These are phyloP conservation scores for Anhinga anhinga DNA, from an alignment of 2,113 vertebrate species.

Conservation along the genomic window DNA sequence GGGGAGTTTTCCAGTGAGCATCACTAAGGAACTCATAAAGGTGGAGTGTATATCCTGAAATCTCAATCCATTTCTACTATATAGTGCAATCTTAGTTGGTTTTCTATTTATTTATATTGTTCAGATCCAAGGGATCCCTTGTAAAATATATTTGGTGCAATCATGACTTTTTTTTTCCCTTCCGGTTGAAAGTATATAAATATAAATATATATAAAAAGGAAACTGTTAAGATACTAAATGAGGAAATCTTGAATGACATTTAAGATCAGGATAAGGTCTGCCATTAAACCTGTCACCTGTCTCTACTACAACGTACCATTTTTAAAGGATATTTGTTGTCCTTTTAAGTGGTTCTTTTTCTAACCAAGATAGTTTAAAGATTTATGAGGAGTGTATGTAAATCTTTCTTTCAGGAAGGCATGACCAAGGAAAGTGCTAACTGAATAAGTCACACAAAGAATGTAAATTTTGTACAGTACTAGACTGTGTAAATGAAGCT, in stretches of 20 bases:
- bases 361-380: slow-evolving; percentile 71
- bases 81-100: slow-evolving; percentile 80
- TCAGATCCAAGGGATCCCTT: slow-evolving; percentile 82
- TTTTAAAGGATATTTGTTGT: slow-evolving; percentile 75
- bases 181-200: slow-evolving; percentile 73
- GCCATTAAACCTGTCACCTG: slow-evolving; percentile 62
- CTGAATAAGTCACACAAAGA: slow-evolving; percentile 72
- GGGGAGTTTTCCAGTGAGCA: slow-evolving; percentile 41
- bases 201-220: slow-evolving; percentile 73
- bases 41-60: slow-evolving; percentile 61
- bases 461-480: slow-evolving; percentile 88
- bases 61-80: slow-evolving; percentile 70
- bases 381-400: slow-evolving; percentile 78
- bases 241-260: slow-evolving; percentile 53
- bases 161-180: slow-evolving; percentile 66
- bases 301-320: slow-evolving; percentile 68
- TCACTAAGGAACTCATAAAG: slow-evolving; percentile 46
- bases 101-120: slow-evolving; percentile 85
- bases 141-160: slow-evolving; percentile 81
- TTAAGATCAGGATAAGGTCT: slow-evolving; percentile 58
- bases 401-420: slow-evolving; percentile 82
- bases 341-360: slow-evolving; percentile 74
- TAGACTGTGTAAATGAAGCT: slow-evolving; percentile 87
- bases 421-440: slow-evolving; percentile 75
- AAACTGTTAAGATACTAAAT: slow-evolving; percentile 58